These are phyloP conservation scores for Hirundichthys speculiger DNA, from an alignment of 2,113 vertebrate genomes.

Conservation along the genomic window DNA sequence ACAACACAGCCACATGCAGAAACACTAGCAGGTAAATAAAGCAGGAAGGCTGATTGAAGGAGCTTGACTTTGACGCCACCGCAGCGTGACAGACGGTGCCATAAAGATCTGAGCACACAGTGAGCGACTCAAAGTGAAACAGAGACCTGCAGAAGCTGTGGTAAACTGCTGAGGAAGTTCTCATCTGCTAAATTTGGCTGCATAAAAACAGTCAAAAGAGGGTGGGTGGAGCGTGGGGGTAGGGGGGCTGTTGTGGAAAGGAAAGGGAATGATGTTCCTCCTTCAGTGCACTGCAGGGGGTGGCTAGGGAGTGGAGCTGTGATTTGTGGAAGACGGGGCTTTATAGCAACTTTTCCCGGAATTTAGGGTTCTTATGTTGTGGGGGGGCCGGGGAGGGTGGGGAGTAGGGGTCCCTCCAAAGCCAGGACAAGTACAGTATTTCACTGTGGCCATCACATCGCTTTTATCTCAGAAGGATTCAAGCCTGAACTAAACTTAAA, in stretches of 20 bases:
- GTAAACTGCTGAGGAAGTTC: slow-evolving; percentile 55
- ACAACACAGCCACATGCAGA: slow-evolving; percentile 50
- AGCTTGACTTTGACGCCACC: slow-evolving; percentile 64
- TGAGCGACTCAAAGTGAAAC: slow-evolving; percentile 42
- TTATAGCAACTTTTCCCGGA: slow-evolving; percentile 75
- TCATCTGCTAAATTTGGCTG: slow-evolving; percentile 38
- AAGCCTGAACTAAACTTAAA: too few relatives aligned
- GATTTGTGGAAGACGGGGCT: slow-evolving; percentile 75
- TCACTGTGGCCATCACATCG: slow-evolving; percentile 69
- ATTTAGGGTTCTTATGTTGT: slow-evolving; percentile 48
- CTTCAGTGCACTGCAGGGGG: slow-evolving; percentile 57
- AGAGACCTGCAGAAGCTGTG: slow-evolving; percentile 52
- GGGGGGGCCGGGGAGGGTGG: slow-evolving; percentile 13
- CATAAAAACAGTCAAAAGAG: slow-evolving; percentile 25
- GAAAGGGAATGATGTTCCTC: slow-evolving; percentile 63
- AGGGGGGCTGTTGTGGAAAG: slow-evolving; percentile 34
- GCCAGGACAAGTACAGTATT: slow-evolving; percentile 65
- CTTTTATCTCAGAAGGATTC: slow-evolving; percentile 48
- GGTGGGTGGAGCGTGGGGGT: slow-evolving; percentile 46
- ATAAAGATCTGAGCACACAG: slow-evolving; percentile 67
- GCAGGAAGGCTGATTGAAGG: slow-evolving; percentile 55
- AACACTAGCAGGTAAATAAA: slow-evolving; percentile 64
- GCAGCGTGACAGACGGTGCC: slow-evolving; percentile 55
- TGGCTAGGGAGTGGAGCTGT: slow-evolving; percentile 57
- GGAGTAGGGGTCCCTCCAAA: slow-evolving; percentile 55